phyloP scores from a whole-genome alignment of 2,113 vertebrate species.

The Myodes glareolus region DNA sequence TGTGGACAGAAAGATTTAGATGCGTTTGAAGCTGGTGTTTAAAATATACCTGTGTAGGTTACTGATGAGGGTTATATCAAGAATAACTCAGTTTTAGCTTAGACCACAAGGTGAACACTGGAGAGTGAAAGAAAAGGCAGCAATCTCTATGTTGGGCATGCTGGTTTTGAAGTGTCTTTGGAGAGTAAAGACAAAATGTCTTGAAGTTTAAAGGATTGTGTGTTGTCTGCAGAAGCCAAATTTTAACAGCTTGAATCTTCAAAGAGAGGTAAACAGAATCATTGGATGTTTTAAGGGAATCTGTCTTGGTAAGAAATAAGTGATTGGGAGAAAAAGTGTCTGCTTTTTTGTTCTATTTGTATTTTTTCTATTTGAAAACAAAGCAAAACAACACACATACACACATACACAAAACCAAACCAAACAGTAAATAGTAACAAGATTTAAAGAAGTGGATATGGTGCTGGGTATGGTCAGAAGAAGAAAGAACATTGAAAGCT shows the following conservation, averaged over 20 bases:
- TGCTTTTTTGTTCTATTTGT: neutral
- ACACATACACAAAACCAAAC: neutral
- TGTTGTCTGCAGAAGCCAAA: neutral
- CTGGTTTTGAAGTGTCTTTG: slow-evolving; percentile 1
- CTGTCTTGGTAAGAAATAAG: neutral
- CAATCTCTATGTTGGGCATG: neutral
- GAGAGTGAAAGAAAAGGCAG: neutral
- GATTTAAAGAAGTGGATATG: neutral
- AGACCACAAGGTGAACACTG: neutral
- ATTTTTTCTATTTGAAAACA: neutral
- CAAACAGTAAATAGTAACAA: neutral
- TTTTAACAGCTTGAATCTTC: neutral
- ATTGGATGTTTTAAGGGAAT: neutral
- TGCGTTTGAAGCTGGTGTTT: neutral
- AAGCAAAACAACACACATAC: no score
- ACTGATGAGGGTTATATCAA: neutral
- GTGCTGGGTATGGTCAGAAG: neutral
- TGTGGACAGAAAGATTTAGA: slow-evolving; percentile 3
- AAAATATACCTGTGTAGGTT: neutral
- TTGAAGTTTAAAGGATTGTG: neutral
- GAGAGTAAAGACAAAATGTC: neutral
- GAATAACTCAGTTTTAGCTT: neutral
- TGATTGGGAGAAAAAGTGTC: neutral
- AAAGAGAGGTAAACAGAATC: neutral
- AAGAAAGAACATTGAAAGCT: neutral